Evolutionary conservation across 2,113 vertebrate genomes (phyloP).

Genomic region (Labeo catla): DNA sequence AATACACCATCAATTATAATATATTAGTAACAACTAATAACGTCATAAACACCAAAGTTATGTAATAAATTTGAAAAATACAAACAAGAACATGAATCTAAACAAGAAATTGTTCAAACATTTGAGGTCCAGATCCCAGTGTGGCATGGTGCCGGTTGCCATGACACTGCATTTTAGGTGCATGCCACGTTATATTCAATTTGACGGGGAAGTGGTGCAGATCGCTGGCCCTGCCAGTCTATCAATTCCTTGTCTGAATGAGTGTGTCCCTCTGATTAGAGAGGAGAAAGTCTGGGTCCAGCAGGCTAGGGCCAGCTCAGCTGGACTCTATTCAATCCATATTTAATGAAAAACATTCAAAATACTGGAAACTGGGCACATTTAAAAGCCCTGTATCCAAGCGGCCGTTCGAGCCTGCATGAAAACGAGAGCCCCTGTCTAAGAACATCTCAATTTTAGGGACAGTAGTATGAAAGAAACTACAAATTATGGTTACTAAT

Average conservation of each 20-base stretch:
- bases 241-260: slow-evolving; percentile 35
- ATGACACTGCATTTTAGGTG: slow-evolving; percentile 37
- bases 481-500: neutral
- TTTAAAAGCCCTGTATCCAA: neutral
- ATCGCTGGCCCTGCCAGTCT: slow-evolving; percentile 42
- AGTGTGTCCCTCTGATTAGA: slow-evolving; percentile 27
- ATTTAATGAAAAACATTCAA: slow-evolving; percentile 37
- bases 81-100: neutral
- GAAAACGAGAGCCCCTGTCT: neutral
- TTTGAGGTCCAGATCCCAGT: neutral
- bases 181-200: slow-evolving; percentile 35
- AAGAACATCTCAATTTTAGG: neutral
- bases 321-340: slow-evolving; percentile 8
- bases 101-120: neutral
- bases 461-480: neutral
- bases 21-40: no score
- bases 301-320: slow-evolving; percentile 11
- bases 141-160: slow-evolving; percentile 19
- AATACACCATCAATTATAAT: neutral
- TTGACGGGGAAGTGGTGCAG: slow-evolving; percentile 44
- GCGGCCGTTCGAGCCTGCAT: neutral
- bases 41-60: neutral
- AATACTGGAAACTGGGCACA: neutral
- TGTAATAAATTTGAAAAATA: neutral
- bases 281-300: slow-evolving; percentile 1